phyloP scores from a whole-genome alignment of 2,888 invertebrate species.

The Thera obeliscata region DNA sequence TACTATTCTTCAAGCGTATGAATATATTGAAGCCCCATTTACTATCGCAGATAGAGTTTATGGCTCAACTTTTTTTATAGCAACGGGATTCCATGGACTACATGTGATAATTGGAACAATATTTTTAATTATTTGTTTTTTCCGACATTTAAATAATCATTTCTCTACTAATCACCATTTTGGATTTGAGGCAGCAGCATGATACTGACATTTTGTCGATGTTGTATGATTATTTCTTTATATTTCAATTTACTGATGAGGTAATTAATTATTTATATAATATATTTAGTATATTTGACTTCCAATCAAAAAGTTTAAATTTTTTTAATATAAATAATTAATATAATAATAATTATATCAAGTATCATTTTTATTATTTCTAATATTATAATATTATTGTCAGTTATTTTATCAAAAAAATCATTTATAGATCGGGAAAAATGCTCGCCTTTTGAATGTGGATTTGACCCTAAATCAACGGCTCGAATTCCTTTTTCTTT shows the following conservation, averaged over 20 bases:
- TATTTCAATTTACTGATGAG: constrained; percentile 88
- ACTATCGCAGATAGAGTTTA: constrained; percentile 81
- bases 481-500: constrained; percentile 70
- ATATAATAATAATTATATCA: constrained; percentile 62
- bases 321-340: constrained; percentile 85
- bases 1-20: constrained; percentile 86
- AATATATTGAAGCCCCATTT: constrained; percentile 86
- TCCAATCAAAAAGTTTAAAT: constrained; percentile 88
- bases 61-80: constrained; percentile 89
- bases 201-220: constrained; percentile 76
- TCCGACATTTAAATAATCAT: constrained; percentile 62
- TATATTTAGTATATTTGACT: constrained; percentile 89
- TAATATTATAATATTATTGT: constrained; percentile 77
- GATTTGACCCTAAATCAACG: constrained; percentile 69
- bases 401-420: constrained; percentile 85
- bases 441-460: constrained; percentile 85
- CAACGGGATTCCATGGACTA: constrained; percentile 90
- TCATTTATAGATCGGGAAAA: constrained; percentile 85
- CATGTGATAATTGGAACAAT: constrained; percentile 86
- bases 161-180: constrained; percentile 68
- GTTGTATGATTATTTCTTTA: constrained; percentile 73
- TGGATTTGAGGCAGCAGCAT: constrained; percentile 72
- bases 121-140: constrained; percentile 60
- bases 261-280: constrained; percentile 86
- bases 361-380: constrained; percentile 69